Evolutionary conservation across 2,888 invertebrate species (phyloP), one percentile per base, ranked within the genome.

Genomic region (Hipparchia sbordonii): DNA sequence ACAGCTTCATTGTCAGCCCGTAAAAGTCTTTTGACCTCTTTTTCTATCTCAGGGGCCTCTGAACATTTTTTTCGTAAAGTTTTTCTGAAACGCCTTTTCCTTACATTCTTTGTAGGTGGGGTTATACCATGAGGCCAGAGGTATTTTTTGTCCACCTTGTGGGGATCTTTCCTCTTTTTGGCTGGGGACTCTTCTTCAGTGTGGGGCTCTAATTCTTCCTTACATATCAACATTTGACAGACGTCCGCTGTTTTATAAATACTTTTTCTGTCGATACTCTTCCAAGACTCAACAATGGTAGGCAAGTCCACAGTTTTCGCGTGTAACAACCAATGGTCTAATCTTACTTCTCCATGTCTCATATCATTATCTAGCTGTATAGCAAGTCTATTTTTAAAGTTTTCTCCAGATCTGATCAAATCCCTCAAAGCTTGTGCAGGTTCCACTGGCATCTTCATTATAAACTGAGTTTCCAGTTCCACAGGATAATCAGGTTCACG

Each of bases 191-290:
- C 97, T 80, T 97, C 97, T 81, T 97, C 97, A 45, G 70, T 66
- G 3, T 95, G 95, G 0, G 95, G 95, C 82, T 98, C 98, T 52
- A 97, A 97, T 81, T 98, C 98, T 80, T 97, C 97, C 90, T 97
- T 97, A 82, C 98, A 98, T 71, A 98, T 94, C 95, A 99, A 95
- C 92, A 96, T 94, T 95, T 99, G 99, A 82, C 98, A 98, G 77
- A 99, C 96, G 88, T 99, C 99, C 0, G 99, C 98, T 2, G 99
- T 98, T 94, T 99, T 99, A 86, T 99, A 99, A 81, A 99, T 98
- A 82, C 98, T 98, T 90, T 99, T 99, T 76, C 96, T 96, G 87
- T 99, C 99, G 72, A 99, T 97, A 0, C 99, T 99, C 93, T 99
- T 99, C 74, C 98, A 92, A 0, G 98, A 97, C 91, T 99, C 99